Evolutionary conservation across 2,113 vertebrate species (phyloP), one percentile per base, ranked within the genome.

Genomic region (Mastomys natalensis): DNA sequence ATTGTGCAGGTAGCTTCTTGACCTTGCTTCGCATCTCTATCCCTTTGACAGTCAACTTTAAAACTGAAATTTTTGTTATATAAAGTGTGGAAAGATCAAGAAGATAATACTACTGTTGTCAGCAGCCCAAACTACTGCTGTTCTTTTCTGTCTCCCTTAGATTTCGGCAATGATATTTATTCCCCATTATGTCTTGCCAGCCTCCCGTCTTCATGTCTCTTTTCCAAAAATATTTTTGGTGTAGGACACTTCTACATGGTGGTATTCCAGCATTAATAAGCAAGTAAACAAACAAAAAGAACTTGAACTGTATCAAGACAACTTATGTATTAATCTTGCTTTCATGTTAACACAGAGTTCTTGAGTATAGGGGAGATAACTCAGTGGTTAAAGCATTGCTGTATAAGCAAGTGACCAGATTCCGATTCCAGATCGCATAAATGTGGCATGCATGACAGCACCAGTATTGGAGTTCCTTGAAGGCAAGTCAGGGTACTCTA

Each of bases 291-390:
- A n/a, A n/a, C n/a, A n/a, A n/a, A n/a, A n/a, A n/a, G n/a, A n/a
- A n/a, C n/a, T n/a, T n/a, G n/a, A n/a, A n/a, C n/a, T n/a, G n/a
- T n/a, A n/a, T n/a, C n/a, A n/a, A n/a, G n/a, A n/a, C n/a, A n/a
- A n/a, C n/a, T n/a, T n/a, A n/a, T n/a, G n/a, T n/a, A 94, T 87
- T 81, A 93, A 66, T 81, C 51, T 82, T 51, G 62, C 34, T 91
- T 95, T 97, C 88, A 34, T 21, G 37, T 77, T 40, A 73, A 21
- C 55, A 62, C 60, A 3, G 80, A 68, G 53, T 87, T 51, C 22
- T 91, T 94, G 77, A n/a, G 51, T 5, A 7, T 37, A 7, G 9
- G 77, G 77, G 77, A 22, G 48, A 15, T 55, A 55, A 31, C 77
- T 80, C 77, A 37, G 8, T n/a, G 53, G 53, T n/a, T 81, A 58